phyloP scores from a whole-genome alignment of 2,797 vertebrate species.

The Enteromius argenteus region DNA sequence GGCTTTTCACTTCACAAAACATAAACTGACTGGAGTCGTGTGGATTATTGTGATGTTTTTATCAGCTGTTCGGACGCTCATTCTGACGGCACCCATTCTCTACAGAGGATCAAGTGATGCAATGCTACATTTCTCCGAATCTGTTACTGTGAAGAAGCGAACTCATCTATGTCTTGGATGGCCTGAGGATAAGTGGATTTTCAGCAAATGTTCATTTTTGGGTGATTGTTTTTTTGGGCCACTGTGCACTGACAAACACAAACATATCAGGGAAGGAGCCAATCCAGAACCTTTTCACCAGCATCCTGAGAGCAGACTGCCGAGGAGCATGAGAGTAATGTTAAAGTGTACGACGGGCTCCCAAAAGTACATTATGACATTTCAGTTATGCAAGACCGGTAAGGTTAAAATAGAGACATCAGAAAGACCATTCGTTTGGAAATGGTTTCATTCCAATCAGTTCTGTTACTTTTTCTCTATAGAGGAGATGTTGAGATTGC shows the following conservation, averaged over 20 bases:
- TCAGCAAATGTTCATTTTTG: background rate
- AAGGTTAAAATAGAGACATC: constrained; percentile 25
- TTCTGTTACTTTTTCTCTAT: background rate
- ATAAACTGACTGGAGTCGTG: background rate
- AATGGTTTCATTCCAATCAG: constrained; percentile 11
- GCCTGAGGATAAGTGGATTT: background rate
- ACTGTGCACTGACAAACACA: background rate
- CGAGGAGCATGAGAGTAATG: constrained; percentile 1
- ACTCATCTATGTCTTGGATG: background rate
- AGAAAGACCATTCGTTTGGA: background rate
- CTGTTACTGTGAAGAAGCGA: background rate
- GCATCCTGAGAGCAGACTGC: background rate
- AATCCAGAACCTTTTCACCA: background rate
- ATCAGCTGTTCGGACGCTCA: background rate
- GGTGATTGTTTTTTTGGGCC: background rate
- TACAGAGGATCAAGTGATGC: background rate
- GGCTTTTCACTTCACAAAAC: background rate
- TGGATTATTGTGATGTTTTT: background rate
- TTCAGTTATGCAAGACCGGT: constrained; percentile 3
- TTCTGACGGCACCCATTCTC: background rate
- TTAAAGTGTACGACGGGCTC: background rate
- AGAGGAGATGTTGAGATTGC: background rate
- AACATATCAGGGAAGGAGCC: background rate
- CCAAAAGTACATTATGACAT: background rate
- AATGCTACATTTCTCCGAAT: background rate